Conservation (phyloP, 2,888 invertebrate species). For the Hemicrepidius hirtus region DNA sequence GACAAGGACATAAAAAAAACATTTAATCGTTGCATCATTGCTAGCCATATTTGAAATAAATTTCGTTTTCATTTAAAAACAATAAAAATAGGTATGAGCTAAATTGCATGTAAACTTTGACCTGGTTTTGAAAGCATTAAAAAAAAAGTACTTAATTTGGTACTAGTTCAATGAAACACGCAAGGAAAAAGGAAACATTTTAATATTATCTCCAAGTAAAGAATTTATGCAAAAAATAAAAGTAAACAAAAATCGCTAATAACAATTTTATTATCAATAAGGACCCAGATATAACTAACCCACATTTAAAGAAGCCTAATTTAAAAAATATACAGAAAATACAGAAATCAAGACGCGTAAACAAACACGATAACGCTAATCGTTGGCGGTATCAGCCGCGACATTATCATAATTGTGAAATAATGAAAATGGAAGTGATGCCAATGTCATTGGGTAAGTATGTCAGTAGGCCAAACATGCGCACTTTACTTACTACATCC, state of each 20-base stretch:
- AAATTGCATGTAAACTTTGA: conserved; percentile 6
- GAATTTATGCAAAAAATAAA: conserved; percentile 4
- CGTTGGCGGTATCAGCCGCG: conserved; percentile 36
- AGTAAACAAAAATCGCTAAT: conserved; percentile 21
- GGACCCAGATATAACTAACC: conserved; percentile 29
- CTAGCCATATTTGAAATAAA: no score
- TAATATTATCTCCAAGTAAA: no score
- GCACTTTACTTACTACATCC: conserved; percentile 33
- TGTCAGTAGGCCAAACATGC: conserved; percentile 74
- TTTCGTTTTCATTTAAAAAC: no score
- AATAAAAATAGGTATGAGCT: background rate
- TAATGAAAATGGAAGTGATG: conserved; percentile 64
- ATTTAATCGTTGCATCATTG: no score
- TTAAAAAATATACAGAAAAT: background rate
- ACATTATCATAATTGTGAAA: conserved; percentile 64
- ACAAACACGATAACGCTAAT: conserved; percentile 41
- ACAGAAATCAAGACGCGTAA: conserved; percentile 29
- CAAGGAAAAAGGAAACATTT: no score
- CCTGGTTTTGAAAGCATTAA: background rate
- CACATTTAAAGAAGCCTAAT: conserved; percentile 13
- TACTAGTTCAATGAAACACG: no score
- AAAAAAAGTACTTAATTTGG: no score
- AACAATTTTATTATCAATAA: conserved; percentile 15
- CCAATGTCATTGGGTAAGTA: conserved; percentile 67
- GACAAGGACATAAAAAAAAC: no score